phyloP scores from a whole-genome alignment of 2,113 vertebrate genomes.

The Anser brachyrhynchus region DNA sequence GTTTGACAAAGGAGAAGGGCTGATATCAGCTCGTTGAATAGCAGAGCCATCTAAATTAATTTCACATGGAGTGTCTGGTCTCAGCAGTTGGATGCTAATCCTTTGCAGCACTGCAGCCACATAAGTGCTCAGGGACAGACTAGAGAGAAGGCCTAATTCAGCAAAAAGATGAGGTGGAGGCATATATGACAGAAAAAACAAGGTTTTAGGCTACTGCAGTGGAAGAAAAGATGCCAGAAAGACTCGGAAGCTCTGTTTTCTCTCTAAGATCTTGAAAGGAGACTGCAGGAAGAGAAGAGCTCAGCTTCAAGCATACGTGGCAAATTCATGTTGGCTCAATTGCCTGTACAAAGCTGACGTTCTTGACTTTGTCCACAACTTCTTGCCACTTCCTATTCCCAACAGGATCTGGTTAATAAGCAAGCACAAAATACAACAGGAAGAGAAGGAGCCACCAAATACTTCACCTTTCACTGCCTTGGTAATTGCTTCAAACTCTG shows the following conservation, averaged over 20 bases:
- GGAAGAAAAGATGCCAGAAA: background rate
- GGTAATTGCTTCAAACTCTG: background rate
- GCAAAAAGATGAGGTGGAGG: background rate
- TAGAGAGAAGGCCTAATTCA: background rate
- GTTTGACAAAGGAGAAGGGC: background rate
- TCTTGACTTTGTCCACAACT: background rate
- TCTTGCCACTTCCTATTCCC: background rate
- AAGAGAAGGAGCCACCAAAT: background rate
- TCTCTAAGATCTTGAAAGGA: background rate
- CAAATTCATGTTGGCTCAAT: background rate
- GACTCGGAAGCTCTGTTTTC: background rate
- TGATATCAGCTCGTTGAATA: slow-evolving; percentile 11
- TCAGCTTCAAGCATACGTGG: background rate
- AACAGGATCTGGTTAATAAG: background rate
- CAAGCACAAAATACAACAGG: background rate
- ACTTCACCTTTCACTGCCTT: background rate
- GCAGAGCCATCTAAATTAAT: slow-evolving; percentile 52
- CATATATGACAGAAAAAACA: background rate
- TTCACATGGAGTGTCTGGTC: slow-evolving; percentile 28
- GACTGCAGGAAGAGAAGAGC: background rate
- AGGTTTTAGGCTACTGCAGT: background rate
- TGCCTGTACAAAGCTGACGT: background rate
- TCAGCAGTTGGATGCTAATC: slow-evolving; percentile 32
- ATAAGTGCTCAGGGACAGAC: background rate
- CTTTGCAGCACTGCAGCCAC: background rate